Evolutionary conservation across 2,113 vertebrate species (phyloP), one percentile per base, ranked within the genome.

Genomic region (Corvus hawaiiensis): DNA sequence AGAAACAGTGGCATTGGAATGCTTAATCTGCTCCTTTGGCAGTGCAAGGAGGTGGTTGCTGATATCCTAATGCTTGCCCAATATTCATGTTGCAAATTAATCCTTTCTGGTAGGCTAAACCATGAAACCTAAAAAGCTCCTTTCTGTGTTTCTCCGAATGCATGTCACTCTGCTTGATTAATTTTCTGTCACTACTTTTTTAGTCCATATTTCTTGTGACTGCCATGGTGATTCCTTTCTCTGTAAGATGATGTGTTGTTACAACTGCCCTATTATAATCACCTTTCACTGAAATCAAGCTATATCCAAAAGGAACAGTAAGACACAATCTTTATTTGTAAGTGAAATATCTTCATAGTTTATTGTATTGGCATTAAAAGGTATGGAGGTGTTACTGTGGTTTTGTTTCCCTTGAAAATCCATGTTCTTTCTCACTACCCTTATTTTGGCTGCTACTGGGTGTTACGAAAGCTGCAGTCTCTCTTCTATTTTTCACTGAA

Each of bases 1-100:
- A 69, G 62, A 15, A 0, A 0, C 35, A 35, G 3, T 27, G 9
- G 4, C 19, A 56, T 0, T 58, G 33, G 39, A 66, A 62, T 43
- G 14, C 27, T 93, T 89, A 22, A 54, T 37, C 23, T 43, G 32
- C 24, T 54, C 17, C n/a, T 37, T 28, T 51, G 46, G 33, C 10
- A 11, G 26, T 39, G 32, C 3, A 12, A 63, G 32, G 32, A 74
- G 39, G 6, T 32, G 15, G 19, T 44, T 83, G 27, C 26, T 74
- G 19, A 8, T 68, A 51, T 4, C 41, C 14, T 74, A 20, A 49
- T 69, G 23, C 33, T 87, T 78, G 23, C 22, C 37, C 28, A 44
- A 1, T 61, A 35, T 32, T 79, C 21, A 10, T 48, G 37, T 46
- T 49, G 39, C 41, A 73, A 35, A 51, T 62, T 41, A 27, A 18